Evolutionary conservation across 1,140 invertebrate species (phyloP).

Genomic region (Sitobion miscanthi): DNA sequence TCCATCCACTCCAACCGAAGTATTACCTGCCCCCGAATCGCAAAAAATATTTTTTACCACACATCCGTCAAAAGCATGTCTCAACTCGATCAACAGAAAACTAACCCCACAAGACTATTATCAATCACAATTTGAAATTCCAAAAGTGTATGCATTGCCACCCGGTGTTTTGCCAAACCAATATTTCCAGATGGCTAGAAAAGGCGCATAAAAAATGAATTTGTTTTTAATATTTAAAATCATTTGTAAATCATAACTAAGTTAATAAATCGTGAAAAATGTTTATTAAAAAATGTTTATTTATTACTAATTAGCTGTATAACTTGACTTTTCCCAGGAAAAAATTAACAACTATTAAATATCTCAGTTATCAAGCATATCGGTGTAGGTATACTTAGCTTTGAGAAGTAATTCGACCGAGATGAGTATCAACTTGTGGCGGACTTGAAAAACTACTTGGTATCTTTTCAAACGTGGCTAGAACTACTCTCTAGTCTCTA

Average conservation of each 20-base stretch:
- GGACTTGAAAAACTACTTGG: no score
- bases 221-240: background rate
- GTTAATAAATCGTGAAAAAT: background rate
- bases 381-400: no score
- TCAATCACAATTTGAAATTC: background rate
- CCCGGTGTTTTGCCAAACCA: background rate
- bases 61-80: background rate
- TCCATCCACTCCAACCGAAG: background rate
- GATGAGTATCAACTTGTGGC: no score
- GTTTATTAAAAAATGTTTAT: background rate
- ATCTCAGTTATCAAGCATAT: no score
- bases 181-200: background rate
- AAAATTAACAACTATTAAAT: no score
- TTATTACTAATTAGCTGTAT: background rate
- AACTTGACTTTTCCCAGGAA: no score
- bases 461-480: no score
- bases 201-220: background rate
- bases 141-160: background rate
- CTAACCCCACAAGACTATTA: background rate
- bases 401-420: no score
- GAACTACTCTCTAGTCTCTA: no score
- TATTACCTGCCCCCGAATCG: background rate
- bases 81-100: background rate
- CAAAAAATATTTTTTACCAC: constrained; percentile 38
- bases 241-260: background rate